Evolutionary conservation across 2,888 invertebrate species (phyloP).

Genomic region (Drosophila kuntzei): DNA sequence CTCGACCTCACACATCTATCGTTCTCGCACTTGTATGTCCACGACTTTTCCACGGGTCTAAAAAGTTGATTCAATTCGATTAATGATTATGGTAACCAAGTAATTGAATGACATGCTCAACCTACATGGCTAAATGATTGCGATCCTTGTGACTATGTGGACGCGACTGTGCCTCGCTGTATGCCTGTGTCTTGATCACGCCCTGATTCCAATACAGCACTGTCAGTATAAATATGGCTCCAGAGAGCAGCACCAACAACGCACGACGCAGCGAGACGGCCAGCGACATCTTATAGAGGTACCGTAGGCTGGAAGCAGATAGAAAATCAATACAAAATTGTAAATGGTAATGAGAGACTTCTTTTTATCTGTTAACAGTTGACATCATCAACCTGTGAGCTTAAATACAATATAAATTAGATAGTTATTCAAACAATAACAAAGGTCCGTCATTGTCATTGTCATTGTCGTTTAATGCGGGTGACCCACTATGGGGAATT

Average conservation of each 20-base stretch:
- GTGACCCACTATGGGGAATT: no score
- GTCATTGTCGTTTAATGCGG: slow-evolving; percentile 6
- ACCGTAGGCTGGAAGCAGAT: slow-evolving; percentile 80
- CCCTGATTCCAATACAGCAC: slow-evolving; percentile 89
- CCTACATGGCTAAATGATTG: slow-evolving; percentile 79
- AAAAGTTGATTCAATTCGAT: background rate
- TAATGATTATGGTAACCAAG: background rate
- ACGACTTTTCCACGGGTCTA: slow-evolving; percentile 87
- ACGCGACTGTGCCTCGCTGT: slow-evolving; percentile 84
- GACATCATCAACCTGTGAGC: slow-evolving; percentile 34
- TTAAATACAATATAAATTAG: slow-evolving; percentile 45
- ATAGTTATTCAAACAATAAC: slow-evolving; percentile 47
- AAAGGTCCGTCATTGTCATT: slow-evolving; percentile 15
- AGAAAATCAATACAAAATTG: background rate
- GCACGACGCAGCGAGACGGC: slow-evolving; percentile 87
- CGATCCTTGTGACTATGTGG: slow-evolving; percentile 70
- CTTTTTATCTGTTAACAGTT: slow-evolving; percentile 15
- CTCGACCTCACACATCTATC: slow-evolving; percentile 89
- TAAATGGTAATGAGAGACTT: background rate
- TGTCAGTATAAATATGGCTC: slow-evolving; percentile 87
- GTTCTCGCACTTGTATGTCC: slow-evolving; percentile 91
- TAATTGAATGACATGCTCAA: background rate
- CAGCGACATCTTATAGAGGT: slow-evolving; percentile 85
- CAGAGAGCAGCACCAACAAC: slow-evolving; percentile 87
- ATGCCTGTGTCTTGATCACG: slow-evolving; percentile 85